Conservation (phyloP, 2,888 invertebrate genomes). For the Idaea aversata region DNA sequence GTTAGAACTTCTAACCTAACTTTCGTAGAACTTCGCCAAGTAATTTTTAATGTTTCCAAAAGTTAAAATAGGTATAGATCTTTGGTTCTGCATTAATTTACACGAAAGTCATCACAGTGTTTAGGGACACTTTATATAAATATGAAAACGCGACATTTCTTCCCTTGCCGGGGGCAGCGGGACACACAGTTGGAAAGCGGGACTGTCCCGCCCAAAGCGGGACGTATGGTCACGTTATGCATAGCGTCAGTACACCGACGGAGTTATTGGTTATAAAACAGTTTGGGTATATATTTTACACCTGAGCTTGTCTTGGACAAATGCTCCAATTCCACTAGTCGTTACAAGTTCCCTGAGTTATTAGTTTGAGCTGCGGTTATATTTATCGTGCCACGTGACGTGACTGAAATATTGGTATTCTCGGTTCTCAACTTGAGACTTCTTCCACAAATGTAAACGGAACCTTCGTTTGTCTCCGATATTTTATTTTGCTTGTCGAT, state of each 20-base stretch:
- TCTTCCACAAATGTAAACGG: conserved; percentile 18
- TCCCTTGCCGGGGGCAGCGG: too few relatives aligned
- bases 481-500: conserved; percentile 8
- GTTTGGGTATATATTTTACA: conserved; percentile 26
- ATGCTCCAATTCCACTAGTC: conserved; percentile 40
- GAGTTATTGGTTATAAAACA: background rate
- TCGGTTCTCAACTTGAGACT: conserved; percentile 17
- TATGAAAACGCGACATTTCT: too few relatives aligned
- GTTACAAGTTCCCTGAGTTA: conserved; percentile 45
- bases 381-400: conserved; percentile 47
- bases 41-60: too few relatives aligned
- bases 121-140: too few relatives aligned
- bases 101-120: too few relatives aligned
- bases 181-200: too few relatives aligned
- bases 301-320: conserved; percentile 28
- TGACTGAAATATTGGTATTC: conserved; percentile 44
- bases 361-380: conserved; percentile 41
- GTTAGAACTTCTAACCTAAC: too few relatives aligned
- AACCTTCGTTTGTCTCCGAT: conserved; percentile 20
- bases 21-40: too few relatives aligned
- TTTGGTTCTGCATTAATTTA: too few relatives aligned
- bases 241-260: background rate
- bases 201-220: too few relatives aligned
- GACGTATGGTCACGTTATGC: too few relatives aligned
- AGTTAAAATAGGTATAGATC: too few relatives aligned